Evolutionary conservation across 2,797 vertebrate genomes (phyloP).

Genomic region (Sus cebifrons): DNA sequence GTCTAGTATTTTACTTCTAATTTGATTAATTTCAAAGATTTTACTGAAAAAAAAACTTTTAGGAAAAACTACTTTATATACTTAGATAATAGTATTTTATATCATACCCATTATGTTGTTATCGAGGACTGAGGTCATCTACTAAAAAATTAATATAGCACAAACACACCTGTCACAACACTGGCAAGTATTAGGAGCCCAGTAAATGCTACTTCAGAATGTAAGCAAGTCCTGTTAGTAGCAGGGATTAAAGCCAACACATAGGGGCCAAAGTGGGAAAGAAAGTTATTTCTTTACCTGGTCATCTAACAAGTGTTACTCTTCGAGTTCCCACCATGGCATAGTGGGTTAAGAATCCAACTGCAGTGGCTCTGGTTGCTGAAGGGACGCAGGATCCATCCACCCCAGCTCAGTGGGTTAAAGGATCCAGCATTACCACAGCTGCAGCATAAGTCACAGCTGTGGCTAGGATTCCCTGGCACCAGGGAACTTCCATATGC

Average conservation of each 20-base stretch:
- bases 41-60: background rate
- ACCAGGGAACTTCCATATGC: no score
- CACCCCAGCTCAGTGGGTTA: no score
- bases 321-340: background rate
- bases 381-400: no score
- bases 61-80: background rate
- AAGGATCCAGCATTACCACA: no score
- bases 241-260: background rate
- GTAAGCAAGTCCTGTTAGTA: background rate
- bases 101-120: background rate
- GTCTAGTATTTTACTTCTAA: slow-evolving; percentile 60
- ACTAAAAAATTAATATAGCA: background rate
- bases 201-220: background rate
- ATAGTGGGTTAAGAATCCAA: no score
- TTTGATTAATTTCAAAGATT: slow-evolving; percentile 53
- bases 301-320: background rate
- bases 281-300: slow-evolving; percentile 13
- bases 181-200: background rate
- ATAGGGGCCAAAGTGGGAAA: background rate
- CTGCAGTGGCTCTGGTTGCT: no score
- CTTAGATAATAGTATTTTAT: background rate
- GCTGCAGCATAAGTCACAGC: no score
- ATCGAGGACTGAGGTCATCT: background rate
- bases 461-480: no score
- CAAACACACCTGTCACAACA: background rate